Evolutionary conservation across 2,888 invertebrate genomes (phyloP).

Genomic region (Trachelus stipa): DNA sequence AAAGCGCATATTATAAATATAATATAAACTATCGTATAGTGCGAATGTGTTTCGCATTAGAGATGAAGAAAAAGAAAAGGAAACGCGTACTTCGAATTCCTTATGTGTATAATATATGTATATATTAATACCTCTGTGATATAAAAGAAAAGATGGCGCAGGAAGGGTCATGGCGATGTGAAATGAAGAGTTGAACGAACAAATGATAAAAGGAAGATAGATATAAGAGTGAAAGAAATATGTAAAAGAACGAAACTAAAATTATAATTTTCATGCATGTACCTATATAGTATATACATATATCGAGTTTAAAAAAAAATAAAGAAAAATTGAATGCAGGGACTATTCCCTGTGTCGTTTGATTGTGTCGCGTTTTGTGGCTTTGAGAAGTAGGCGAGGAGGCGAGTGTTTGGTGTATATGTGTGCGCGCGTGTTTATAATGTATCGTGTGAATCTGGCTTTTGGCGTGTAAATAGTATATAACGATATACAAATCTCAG

Average conservation of each 20-base stretch:
- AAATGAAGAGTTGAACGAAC: not conserved
- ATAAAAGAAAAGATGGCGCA: not conserved
- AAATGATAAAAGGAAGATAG: not conserved
- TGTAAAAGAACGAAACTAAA: not conserved
- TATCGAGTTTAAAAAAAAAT: not conserved
- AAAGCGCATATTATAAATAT: not conserved
- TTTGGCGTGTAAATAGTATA: not conserved
- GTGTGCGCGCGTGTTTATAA: too few species aligned
- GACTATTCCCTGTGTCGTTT: not conserved
- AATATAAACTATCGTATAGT: not conserved
- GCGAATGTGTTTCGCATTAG: too few species aligned
- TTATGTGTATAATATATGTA: not conserved
- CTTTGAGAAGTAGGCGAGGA: not conserved
- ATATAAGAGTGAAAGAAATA: not conserved
- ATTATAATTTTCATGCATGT: slow-evolving; percentile 1
- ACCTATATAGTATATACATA: slow-evolving; percentile 6
- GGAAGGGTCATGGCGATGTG: not conserved
- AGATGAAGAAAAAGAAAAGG: not conserved
- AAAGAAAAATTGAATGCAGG: not conserved
- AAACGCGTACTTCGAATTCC: not conserved
- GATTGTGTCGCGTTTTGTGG: not conserved
- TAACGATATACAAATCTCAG: slow-evolving; percentile 4
- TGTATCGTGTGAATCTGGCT: not conserved
- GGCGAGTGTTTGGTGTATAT: not conserved
- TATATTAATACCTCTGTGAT: slow-evolving; percentile 8